Conservation (phyloP, 2,888 invertebrate genomes). For the Coleophora flavipennella region DNA sequence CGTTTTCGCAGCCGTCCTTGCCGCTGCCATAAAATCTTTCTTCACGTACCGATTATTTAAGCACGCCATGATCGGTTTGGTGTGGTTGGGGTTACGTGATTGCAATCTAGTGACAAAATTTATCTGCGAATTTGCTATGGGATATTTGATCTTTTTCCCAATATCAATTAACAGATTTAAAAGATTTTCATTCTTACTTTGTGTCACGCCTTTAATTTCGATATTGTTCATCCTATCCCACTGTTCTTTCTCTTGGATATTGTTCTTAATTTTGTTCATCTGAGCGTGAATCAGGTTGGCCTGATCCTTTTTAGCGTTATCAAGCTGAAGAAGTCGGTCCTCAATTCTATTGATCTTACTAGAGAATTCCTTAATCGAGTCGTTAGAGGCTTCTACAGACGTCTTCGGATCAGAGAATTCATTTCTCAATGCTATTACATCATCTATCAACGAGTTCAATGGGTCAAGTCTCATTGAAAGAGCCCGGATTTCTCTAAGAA, state of each 20-base stretch:
- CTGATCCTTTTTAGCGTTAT: slow-evolving; percentile 1
- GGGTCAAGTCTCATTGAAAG: background rate
- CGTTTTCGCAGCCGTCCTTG: too few relatives aligned
- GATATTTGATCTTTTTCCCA: background rate
- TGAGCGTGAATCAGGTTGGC: background rate
- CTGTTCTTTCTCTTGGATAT: background rate
- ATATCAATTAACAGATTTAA: background rate
- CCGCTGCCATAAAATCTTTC: too few relatives aligned
- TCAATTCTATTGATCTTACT: background rate
- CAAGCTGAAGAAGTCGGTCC: background rate
- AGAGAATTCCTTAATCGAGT: background rate
- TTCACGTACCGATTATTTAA: background rate
- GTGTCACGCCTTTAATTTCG: too few relatives aligned
- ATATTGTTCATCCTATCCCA: background rate
- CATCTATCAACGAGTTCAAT: background rate
- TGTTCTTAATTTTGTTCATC: background rate
- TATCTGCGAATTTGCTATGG: background rate
- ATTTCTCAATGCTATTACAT: background rate
- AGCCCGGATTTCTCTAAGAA: background rate
- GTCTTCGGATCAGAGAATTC: background rate
- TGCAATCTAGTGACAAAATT: background rate
- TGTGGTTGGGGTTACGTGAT: background rate
- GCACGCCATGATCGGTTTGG: too few relatives aligned
- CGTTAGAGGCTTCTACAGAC: background rate
- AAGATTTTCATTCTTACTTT: background rate